Evolutionary conservation across 2,797 vertebrate species (phyloP).

Genomic region (Rhynchotus rufescens): DNA sequence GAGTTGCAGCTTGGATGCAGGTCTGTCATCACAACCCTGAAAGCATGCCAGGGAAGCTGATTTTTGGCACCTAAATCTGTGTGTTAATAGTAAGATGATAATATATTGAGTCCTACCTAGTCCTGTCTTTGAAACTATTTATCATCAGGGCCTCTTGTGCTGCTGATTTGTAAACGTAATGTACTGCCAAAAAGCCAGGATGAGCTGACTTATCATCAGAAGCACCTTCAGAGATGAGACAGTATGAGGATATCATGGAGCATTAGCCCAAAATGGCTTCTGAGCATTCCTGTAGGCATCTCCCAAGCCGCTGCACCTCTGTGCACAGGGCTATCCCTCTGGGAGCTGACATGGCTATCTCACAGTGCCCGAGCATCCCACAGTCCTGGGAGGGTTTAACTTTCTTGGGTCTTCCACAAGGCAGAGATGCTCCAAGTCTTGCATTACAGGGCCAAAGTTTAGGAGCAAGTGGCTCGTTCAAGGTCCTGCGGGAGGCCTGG

Average conservation of each 20-base stretch:
- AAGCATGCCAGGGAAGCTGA: not conserved
- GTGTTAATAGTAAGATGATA: not conserved
- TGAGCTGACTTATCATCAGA: not conserved
- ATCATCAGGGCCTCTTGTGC: not conserved
- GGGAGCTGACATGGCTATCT: not conserved
- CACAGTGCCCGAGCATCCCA: rapidly evolving
- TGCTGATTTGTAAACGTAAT: not conserved
- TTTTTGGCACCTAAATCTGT: not conserved
- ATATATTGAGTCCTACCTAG: not conserved
- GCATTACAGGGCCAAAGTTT: not conserved
- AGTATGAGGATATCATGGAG: not conserved
- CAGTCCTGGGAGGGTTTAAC: not conserved
- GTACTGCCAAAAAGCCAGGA: not conserved
- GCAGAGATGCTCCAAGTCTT: not conserved
- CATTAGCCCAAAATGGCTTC: not conserved
- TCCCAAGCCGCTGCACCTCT: not conserved
- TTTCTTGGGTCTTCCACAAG: not conserved
- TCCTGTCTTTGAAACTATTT: not conserved
- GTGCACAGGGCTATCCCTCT: not conserved
- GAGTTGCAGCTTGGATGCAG: not conserved
- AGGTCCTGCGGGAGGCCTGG: not conserved
- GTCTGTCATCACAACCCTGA: not conserved
- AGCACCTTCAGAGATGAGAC: not conserved
- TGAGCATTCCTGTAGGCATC: not conserved
- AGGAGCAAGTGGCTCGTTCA: not conserved